phyloP scores from a whole-genome alignment of 1,140 invertebrate species.

The Ctenoplectra terminalis region DNA sequence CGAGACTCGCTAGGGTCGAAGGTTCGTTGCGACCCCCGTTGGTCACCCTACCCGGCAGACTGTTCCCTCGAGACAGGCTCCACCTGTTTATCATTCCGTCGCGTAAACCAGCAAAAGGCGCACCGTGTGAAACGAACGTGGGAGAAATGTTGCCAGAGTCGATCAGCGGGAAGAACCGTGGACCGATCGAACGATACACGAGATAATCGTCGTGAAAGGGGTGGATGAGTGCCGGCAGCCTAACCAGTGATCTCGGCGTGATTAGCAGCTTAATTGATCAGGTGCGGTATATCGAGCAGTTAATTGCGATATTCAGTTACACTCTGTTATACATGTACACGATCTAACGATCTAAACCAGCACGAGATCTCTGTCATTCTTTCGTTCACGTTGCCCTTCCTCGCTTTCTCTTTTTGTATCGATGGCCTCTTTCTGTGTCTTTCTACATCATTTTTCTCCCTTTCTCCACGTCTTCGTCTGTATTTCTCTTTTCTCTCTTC shows the following conservation, averaged over 20 bases:
- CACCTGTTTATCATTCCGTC: conserved; percentile 38
- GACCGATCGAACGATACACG: conserved; percentile 43
- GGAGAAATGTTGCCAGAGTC: conserved; percentile 14
- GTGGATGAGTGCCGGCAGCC: conserved; percentile 42
- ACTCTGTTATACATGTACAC: background rate
- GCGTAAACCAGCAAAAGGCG: background rate
- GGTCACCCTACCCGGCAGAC: conserved; percentile 37
- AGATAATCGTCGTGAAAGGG: conserved; percentile 56
- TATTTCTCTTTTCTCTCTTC: background rate
- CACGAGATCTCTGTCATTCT: background rate
- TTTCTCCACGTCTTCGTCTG: background rate
- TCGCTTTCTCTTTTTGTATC: conserved; percentile 3
- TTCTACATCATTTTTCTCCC: background rate
- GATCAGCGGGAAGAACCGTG: conserved; percentile 16
- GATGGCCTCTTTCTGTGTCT: conserved; percentile 24
- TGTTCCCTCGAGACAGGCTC: conserved; percentile 31
- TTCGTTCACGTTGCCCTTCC: background rate
- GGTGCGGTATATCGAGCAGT: conserved; percentile 58
- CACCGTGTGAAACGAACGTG: conserved; percentile 37
- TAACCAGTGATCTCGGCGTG: conserved; percentile 54
- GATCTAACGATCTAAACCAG: background rate
- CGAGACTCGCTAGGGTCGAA: conserved; percentile 63
- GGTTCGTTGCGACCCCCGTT: conserved; percentile 18
- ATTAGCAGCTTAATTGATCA: conserved; percentile 70
- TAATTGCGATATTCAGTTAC: conserved; percentile 14